Evolutionary conservation across 1,140 invertebrate species (phyloP), one percentile per base, ranked within the genome.

Genomic region (Charaxes varanes): DNA sequence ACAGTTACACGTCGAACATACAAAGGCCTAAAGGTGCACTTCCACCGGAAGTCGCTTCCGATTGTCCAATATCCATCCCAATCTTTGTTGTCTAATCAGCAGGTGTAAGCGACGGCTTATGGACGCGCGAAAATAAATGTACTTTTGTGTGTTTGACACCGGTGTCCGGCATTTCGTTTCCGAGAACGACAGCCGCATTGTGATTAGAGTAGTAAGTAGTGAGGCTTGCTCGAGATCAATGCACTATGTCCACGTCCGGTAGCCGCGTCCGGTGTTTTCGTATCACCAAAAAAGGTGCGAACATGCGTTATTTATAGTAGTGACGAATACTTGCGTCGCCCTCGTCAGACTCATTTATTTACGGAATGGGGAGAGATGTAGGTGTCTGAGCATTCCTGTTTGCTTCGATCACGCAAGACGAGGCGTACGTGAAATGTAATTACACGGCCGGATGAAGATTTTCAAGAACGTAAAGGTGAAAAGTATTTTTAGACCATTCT

Each of bases 271-370:
- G 76, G 76, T 80, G 64, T 71, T 71, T 79, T 72, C 59, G 66
- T 65, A 74, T 58, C 49, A 67, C 74, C 73, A 71, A 80, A 82
- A 83, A 80, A 83, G 79, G 76, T 77, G 71, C 67, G 78, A 74
- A 77, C 71, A 59, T 46, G 36, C 51, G 30, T 73, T 78, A 82
- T 79, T 82, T 74, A 79, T 76, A 74, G 58, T 53, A 46, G 46
- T 78, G 73, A 81, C 66, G 61, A 79, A 73, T 63, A 44, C 35
- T 45, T 44, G 34, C 46, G 44, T 61, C 63, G 58, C 61, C 53
- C 42, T 53, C 53, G 43, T 43, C 41, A 26, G 51, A 61, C 46
- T 50, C 58, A 61, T 62, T 61, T 73, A 77, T 73, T 70, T 74
- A 62, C 54, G 62, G 62, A 58, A 42, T 43, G 51, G 54, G 49